Base-by-base conservation (phyloP, 2,113 vertebrate species). In the Montifringilla adamsi region DNA sequence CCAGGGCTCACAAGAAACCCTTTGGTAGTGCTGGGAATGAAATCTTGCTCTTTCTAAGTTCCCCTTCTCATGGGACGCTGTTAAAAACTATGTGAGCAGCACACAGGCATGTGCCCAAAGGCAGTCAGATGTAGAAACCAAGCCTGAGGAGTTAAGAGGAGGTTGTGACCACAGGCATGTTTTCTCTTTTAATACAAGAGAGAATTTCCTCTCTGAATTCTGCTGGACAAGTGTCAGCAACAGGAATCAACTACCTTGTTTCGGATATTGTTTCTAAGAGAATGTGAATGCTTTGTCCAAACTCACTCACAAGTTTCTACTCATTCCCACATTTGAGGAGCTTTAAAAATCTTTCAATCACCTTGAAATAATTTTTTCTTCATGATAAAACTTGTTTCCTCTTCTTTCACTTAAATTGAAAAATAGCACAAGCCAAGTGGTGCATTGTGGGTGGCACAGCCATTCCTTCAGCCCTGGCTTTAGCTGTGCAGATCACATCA, bases 181-280 rank as follows among this genome's bases (percentile, higher is more conserved):
- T 90, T 94, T 95, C 47, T 59, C 43, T 74, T 91, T 67, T 53
- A 86, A 53, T 49, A 35, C n/a, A 81, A 7, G 8, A n/a, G 52
- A 77, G 50, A 78, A 92, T 90, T 78, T 91, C 68, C 52, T 84
- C 59, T 87, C 76, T 90, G 60, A 94, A 81, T 87, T 90, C 60
- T 81, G 64, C 23, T 47, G 84, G 79, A 67, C 74, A 81, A 37
- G 33, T 64, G 28, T 93, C 78, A 90, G 56, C 52, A 70, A 52
- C 26, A 87, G 72, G 23, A 93, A 89, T 84, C 70, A 50, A 31
- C 37, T 44, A 33, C 28, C 10, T 27, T 1, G 0, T 64, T 90
- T 74, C 72, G 63, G 59, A 49, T 80, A 55, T 3, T 83, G 33
- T 31, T 95, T 86, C 79, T 63, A 59, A 90, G 76, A 82, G 35